A percentile compares a stretch with the other conserved stretches of the same genome.
These are phyloP conservation scores for Rhinolophus sinicus DNA, from an alignment of 2,113 vertebrate species.

Conservation along the genomic window DNA sequence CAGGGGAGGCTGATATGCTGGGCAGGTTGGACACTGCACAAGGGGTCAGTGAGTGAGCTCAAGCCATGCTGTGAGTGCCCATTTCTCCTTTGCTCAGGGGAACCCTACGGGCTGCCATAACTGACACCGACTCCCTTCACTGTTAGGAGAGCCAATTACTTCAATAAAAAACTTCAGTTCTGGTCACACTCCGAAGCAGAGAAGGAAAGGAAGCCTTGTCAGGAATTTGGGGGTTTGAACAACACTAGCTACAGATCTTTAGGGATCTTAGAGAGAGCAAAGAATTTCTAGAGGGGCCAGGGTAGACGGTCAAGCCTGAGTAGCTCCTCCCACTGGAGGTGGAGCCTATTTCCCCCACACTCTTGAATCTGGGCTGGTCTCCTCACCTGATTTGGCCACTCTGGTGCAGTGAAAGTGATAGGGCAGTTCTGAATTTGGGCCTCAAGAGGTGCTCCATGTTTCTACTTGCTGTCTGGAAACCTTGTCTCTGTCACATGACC, in stretches of 20 bases:
- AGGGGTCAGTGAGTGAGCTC: neutral
- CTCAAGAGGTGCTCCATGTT: fast-evolving
- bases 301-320: neutral
- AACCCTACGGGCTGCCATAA: fast-evolving
- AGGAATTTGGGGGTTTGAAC: neutral
- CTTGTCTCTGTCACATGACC: neutral
- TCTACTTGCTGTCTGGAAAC: neutral
- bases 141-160: neutral
- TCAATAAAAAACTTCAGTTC: neutral
- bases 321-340: neutral
- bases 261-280: neutral
- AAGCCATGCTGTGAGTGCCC: no score
- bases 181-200: neutral
- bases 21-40: neutral
- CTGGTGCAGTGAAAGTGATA: neutral
- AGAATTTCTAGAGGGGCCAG: neutral
- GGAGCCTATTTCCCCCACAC: no score
- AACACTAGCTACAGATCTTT: neutral
- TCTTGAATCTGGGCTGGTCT: neutral
- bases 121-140: neutral
- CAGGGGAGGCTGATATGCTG: neutral
- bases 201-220: neutral
- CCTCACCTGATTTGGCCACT: neutral
- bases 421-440: fast-evolving
- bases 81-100: neutral